A percentile compares a stretch with the other conserved stretches of the same genome.
These are phyloP conservation scores for Opisthograptis luteolata DNA, from an alignment of 2,888 invertebrate species.

Conservation along the genomic window DNA sequence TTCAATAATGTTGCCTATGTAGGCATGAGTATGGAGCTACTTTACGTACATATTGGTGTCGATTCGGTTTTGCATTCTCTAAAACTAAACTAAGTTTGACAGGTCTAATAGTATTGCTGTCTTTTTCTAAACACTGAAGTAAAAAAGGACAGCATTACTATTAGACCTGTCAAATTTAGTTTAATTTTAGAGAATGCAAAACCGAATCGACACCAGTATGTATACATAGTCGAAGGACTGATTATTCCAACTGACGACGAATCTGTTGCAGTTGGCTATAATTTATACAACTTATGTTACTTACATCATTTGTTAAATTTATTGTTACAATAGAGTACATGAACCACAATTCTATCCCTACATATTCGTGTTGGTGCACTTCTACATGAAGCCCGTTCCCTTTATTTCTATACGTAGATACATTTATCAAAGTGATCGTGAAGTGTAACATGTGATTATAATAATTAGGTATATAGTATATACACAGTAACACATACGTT, in stretches of 20 bases:
- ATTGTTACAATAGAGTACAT: conserved; percentile 69
- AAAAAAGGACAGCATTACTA: too few relatives aligned
- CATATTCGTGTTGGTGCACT: conserved; percentile 79
- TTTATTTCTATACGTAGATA: conserved; percentile 63
- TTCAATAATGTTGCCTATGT: too few relatives aligned
- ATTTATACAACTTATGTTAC: conserved; percentile 58
- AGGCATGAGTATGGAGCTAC: too few relatives aligned
- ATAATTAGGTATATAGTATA: conserved; percentile 68
- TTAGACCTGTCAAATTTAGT: too few relatives aligned
- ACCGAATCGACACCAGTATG: too few relatives aligned
- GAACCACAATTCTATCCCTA: conserved; percentile 75
- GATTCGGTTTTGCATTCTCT: too few relatives aligned
- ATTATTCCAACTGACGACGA: conserved; percentile 43
- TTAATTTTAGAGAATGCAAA: too few relatives aligned
- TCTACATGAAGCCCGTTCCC: conserved; percentile 72
- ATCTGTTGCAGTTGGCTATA: conserved; percentile 56
- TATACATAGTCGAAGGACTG: too few relatives aligned
- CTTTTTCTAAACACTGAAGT: too few relatives aligned
- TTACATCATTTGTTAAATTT: conserved; percentile 60
- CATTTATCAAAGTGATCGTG: conserved; percentile 72
- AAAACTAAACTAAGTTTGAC: too few relatives aligned
- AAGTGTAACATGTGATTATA: conserved; percentile 82
- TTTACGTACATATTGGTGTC: too few relatives aligned
- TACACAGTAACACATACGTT: conserved; percentile 76
- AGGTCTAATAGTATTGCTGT: too few relatives aligned